Conservation (phyloP, 1,140 invertebrate species). For the Cherax destructor region DNA sequence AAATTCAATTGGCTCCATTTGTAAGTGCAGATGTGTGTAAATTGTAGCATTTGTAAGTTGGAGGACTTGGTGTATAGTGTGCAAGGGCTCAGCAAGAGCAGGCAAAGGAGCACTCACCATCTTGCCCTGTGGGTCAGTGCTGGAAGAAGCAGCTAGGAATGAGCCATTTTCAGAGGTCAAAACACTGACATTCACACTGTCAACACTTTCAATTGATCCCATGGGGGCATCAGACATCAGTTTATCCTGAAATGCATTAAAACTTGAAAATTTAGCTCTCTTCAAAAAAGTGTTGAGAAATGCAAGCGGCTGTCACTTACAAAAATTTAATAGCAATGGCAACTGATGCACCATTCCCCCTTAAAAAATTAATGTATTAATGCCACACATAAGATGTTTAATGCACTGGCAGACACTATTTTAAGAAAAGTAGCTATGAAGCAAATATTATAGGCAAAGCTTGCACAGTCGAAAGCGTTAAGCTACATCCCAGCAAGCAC, state of each 20-base stretch:
- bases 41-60: no score
- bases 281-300: constrained; percentile 25
- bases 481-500: background rate
- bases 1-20: no score
- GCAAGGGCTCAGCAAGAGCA: background rate
- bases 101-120: constrained; percentile 53
- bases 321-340: background rate
- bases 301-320: background rate
- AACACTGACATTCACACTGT: constrained; percentile 58
- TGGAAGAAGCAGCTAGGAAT: constrained; percentile 7
- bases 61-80: background rate
- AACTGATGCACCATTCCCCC: background rate
- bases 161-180: constrained; percentile 61
- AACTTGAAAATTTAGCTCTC: constrained; percentile 42
- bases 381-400: background rate
- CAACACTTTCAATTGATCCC: constrained; percentile 57
- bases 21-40: no score
- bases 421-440: background rate
- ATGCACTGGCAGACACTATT: background rate
- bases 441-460: background rate
- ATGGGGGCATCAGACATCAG: constrained; percentile 67
- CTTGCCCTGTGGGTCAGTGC: constrained; percentile 36
- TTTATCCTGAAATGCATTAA: constrained; percentile 66
- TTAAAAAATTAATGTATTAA: background rate
- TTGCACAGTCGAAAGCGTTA: background rate